These are phyloP conservation scores for Abramis brama DNA, from an alignment of 2,113 vertebrate species.

Conservation along the genomic window DNA sequence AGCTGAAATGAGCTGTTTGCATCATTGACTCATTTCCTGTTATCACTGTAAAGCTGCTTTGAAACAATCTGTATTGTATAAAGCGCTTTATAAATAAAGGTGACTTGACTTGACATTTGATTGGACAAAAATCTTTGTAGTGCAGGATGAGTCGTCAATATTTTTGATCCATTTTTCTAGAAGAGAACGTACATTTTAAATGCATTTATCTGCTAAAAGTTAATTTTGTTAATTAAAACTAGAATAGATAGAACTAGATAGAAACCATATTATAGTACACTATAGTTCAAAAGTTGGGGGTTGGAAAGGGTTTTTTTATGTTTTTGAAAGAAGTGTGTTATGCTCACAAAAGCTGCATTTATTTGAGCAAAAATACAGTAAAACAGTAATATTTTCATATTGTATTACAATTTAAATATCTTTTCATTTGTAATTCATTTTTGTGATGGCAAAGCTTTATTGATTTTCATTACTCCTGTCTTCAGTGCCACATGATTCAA, in stretches of 20 bases:
- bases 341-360: not conserved
- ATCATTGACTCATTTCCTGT: no score
- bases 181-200: not conserved
- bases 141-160: not conserved
- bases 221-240: no score
- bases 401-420: not conserved
- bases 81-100: no score
- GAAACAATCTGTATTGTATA: no score
- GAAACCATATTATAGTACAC: not conserved
- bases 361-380: not conserved
- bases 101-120: not conserved
- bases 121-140: not conserved
- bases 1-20: no score
- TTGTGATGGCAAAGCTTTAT: not conserved
- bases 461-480: not conserved
- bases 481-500: not conserved
- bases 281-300: no score
- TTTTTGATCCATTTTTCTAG: not conserved
- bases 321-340: no score
- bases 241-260: no score
- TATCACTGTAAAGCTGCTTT: no score
- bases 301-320: no score
- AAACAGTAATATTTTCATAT: no score
- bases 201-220: not conserved
- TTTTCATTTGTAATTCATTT: not conserved